Conservation (phyloP, 2,113 vertebrate genomes). For the Cairina moschata region DNA sequence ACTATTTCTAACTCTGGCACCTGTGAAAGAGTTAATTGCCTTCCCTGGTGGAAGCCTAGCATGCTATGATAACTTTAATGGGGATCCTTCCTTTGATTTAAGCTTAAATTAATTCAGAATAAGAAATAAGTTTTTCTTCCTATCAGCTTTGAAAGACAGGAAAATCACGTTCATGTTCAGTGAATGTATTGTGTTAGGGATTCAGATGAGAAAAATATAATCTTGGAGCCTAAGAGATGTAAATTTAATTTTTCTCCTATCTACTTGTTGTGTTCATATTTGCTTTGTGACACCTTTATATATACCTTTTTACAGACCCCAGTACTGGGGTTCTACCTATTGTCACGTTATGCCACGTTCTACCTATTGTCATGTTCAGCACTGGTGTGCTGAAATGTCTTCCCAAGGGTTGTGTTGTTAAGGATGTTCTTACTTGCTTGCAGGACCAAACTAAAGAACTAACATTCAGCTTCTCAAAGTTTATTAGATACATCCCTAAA, state of each 20-base stretch:
- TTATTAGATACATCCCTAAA: background rate
- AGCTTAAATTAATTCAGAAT: slow-evolving; percentile 42
- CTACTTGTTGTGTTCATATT: background rate
- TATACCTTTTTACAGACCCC: no score
- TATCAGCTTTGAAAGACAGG: slow-evolving; percentile 42
- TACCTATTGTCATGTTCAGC: accelerated
- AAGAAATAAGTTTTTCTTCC: slow-evolving; percentile 12
- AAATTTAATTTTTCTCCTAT: background rate
- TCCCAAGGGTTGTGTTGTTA: background rate
- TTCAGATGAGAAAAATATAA: background rate
- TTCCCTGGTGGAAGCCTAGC: slow-evolving; percentile 1
- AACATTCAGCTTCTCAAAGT: background rate
- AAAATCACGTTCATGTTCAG: background rate
- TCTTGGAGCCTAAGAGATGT: background rate
- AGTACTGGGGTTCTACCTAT: background rate
- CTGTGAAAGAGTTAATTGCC: slow-evolving; percentile 31
- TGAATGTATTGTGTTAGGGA: background rate
- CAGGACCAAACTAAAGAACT: background rate
- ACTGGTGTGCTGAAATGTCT: background rate
- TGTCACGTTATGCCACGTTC: accelerated
- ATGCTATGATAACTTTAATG: slow-evolving; percentile 8
- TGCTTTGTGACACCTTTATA: background rate
- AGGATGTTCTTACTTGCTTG: background rate
- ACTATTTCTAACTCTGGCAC: background rate
- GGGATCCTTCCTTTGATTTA: slow-evolving; percentile 20